Percentiles rank a stretch among this genome's conserved stretches.
Evolutionary conservation across 2,113 vertebrate genomes (phyloP).

Genomic region (Neotragus moschatus): DNA sequence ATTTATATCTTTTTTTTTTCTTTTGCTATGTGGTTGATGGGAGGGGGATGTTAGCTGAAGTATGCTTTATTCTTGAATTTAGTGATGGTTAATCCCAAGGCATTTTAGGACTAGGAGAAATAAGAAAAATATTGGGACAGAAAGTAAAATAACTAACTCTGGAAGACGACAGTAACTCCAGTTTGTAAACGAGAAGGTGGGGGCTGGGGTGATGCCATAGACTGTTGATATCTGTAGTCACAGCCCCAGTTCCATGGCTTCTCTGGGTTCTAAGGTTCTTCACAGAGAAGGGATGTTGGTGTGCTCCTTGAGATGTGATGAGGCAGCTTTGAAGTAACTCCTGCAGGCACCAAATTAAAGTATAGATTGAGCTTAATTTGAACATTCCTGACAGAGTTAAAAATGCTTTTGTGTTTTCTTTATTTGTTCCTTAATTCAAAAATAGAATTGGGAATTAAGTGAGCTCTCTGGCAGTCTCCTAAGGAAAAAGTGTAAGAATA

Average conservation of each 20-base stretch:
- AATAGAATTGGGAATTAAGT: neutral
- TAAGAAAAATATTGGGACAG: neutral
- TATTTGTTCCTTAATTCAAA: slow-evolving; percentile 15
- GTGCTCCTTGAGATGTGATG: accelerated
- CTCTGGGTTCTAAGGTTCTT: neutral
- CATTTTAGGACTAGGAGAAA: neutral
- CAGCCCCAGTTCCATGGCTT: neutral
- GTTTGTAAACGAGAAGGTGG: neutral
- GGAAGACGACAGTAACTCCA: neutral
- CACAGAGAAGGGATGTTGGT: neutral
- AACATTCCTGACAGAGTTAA: neutral
- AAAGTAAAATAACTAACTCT: neutral
- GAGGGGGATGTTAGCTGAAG: neutral
- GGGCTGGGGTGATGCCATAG: neutral
- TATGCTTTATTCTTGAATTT: neutral
- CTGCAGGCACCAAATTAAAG: neutral
- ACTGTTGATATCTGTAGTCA: neutral
- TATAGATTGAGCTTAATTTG: neutral
- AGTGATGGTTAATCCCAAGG: neutral
- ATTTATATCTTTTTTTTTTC: neutral
- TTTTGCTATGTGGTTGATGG: neutral
- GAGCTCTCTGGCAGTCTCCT: neutral
- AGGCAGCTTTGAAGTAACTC: neutral
- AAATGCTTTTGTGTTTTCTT: neutral
- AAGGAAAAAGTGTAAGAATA: neutral